These are phyloP conservation scores for Chloroceryle amazona DNA, from an alignment of 2,797 vertebrate species.

Conservation along the genomic window DNA sequence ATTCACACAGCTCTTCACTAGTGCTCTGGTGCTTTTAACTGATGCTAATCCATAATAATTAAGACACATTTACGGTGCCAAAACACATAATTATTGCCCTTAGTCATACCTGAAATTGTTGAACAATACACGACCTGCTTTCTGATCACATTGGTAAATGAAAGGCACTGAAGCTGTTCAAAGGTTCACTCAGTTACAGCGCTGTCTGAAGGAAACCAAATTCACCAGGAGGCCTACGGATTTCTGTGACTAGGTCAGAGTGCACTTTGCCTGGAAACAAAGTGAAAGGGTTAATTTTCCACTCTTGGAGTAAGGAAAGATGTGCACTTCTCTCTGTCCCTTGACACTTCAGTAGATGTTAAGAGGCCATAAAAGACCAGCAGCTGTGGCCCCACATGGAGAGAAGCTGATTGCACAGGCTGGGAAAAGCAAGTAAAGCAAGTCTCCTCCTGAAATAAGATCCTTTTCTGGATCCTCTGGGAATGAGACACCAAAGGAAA, in stretches of 20 bases:
- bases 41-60: constrained; percentile 3
- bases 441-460: neutral
- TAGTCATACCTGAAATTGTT: neutral
- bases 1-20: neutral
- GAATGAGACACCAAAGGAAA: neutral
- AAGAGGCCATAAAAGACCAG: neutral
- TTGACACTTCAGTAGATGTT: neutral
- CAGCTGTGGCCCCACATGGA: neutral
- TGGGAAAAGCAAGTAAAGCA: neutral
- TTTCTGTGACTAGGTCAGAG: neutral
- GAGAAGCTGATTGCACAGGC: neutral
- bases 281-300: neutral
- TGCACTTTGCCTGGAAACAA: neutral
- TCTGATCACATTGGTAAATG: constrained; percentile 3
- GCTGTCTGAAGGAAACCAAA: neutral
- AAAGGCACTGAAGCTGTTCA: neutral
- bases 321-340: neutral
- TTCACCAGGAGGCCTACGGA: neutral
- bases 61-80: neutral
- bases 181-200: neutral
- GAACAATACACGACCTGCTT: constrained; percentile 15
- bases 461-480: neutral
- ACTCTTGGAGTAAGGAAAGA: neutral
- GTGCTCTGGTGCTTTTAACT: neutral
- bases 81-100: neutral